These are phyloP conservation scores for Alentia gelatinosa DNA, from an alignment of 2,888 invertebrate species.

Conservation along the genomic window DNA sequence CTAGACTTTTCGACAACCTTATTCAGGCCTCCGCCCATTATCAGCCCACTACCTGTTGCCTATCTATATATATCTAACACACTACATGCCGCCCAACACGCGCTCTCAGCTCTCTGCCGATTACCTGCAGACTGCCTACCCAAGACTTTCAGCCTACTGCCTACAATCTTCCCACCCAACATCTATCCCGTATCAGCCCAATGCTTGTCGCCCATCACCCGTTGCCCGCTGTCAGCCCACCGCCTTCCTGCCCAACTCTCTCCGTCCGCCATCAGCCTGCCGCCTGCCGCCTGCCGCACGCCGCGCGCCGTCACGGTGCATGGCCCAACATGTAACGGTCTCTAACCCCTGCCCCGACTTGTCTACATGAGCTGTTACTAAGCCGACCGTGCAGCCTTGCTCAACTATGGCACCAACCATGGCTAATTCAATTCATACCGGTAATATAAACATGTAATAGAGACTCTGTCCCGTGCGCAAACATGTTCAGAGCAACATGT, in stretches of 20 bases:
- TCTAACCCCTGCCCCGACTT: neutral
- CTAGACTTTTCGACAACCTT: too few species aligned
- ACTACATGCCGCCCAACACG: too few species aligned
- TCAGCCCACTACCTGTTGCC: too few species aligned
- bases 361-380: conserved; percentile 13
- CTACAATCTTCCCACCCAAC: too few species aligned
- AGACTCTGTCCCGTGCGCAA: neutral
- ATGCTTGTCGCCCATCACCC: neutral
- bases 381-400: neutral
- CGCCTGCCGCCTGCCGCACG: neutral
- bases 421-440: conserved; percentile 32
- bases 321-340: conserved; percentile 5
- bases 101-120: too few species aligned
- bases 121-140: too few species aligned
- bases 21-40: too few species aligned
- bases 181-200: too few species aligned
- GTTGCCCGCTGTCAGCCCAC: neutral
- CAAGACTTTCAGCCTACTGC: too few species aligned
- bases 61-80: too few species aligned
- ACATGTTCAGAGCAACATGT: conserved; percentile 7
- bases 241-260: neutral
- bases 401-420: neutral
- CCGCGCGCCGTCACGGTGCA: neutral
- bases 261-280: neutral
- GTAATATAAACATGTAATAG: conserved; percentile 25